A percentile compares a stretch with the other conserved stretches of the same genome.
These are phyloP conservation scores for Diaprepes abbreviatus DNA, from an alignment of 2,888 invertebrate species.

Conservation along the genomic window DNA sequence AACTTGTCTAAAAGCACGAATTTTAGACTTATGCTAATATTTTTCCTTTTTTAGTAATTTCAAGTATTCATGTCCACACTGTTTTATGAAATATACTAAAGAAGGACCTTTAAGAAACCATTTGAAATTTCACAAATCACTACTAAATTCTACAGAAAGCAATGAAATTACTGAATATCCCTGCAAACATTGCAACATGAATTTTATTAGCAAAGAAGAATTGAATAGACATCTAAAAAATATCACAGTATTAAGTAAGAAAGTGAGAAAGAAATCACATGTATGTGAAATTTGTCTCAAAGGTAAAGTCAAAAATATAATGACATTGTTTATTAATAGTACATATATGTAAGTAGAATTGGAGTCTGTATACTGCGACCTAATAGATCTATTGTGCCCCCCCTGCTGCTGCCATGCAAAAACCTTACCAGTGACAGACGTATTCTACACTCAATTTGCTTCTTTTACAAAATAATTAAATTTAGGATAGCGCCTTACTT, in stretches of 20 bases:
- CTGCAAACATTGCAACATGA: slow-evolving; percentile 71
- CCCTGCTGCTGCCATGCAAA: too few relatives aligned
- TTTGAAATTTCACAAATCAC: slow-evolving; percentile 12
- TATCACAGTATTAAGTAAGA: slow-evolving; percentile 64
- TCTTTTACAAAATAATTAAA: too few relatives aligned
- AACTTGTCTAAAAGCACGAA: too few relatives aligned
- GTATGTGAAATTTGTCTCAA: slow-evolving; percentile 73
- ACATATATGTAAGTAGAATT: too few relatives aligned
- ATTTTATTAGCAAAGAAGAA: slow-evolving; percentile 70
- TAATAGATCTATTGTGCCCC: too few relatives aligned
- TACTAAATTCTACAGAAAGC: not conserved
- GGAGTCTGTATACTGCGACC: too few relatives aligned
- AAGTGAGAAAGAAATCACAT: slow-evolving; percentile 72
- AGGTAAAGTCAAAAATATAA: too few relatives aligned
- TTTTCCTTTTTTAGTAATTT: slow-evolving; percentile 14
- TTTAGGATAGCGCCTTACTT: too few relatives aligned
- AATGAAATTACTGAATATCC: slow-evolving; percentile 22
- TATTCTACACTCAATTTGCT: too few relatives aligned
- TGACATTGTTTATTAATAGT: too few relatives aligned
- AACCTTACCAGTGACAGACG: too few relatives aligned
- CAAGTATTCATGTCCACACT: slow-evolving; percentile 30
- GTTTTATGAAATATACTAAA: slow-evolving; percentile 33
- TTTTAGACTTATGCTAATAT: too few relatives aligned
- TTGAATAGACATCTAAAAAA: slow-evolving; percentile 66
- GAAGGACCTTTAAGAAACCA: slow-evolving; percentile 32